These are phyloP conservation scores for Parelbella ahira DNA, from an alignment of 2,888 invertebrate genomes.

Conservation along the genomic window DNA sequence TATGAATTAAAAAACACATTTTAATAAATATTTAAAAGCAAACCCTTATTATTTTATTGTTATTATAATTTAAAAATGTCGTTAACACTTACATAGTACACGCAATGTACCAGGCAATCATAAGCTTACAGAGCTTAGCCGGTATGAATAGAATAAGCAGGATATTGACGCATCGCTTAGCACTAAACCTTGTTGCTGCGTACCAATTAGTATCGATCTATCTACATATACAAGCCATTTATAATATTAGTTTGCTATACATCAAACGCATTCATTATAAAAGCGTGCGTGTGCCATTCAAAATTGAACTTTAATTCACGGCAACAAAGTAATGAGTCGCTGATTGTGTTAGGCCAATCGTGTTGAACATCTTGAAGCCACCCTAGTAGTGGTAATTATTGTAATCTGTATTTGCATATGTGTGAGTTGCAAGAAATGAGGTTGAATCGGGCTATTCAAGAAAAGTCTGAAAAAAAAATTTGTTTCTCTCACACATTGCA, in stretches of 20 bases:
- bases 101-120: constrained; percentile 10
- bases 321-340: constrained; percentile 2
- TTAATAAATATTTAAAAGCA: no score
- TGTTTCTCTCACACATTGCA: no score
- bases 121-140: constrained; percentile 2
- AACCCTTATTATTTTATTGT: no score
- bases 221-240: constrained; percentile 12
- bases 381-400: constrained; percentile 52
- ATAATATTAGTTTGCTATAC: constrained; percentile 21
- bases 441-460: background rate
- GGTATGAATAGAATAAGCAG: constrained; percentile 19
- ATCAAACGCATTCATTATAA: constrained; percentile 25
- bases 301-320: constrained; percentile 10
- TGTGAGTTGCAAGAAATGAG: constrained; percentile 10
- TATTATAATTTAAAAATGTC: no score
- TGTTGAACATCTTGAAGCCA: constrained; percentile 37
- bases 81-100: no score
- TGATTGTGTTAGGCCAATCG: constrained; percentile 9
- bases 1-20: no score
- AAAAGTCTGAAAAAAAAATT: background rate
- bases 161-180: constrained; percentile 21
- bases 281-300: background rate
- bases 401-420: constrained; percentile 43
- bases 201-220: constrained; percentile 21
- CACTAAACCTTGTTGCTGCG: constrained; percentile 22